Conservation (phyloP, 2,888 invertebrate species). For the Reticulitermes lucifugus region DNA sequence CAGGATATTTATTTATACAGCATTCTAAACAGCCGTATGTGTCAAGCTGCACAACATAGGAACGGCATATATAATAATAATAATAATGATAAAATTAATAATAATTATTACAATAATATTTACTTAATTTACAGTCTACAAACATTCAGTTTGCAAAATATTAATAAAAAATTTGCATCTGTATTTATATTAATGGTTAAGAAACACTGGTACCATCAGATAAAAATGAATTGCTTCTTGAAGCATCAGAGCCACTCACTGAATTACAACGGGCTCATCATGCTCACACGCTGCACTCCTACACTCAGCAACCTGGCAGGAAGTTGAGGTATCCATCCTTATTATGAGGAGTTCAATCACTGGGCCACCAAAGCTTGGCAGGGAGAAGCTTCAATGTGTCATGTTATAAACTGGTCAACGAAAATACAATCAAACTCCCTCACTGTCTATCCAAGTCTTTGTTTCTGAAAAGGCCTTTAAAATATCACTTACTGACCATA, state of each 20-base stretch:
- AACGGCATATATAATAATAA: slow-evolving; percentile 22
- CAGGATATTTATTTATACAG: slow-evolving; percentile 36
- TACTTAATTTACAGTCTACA: slow-evolving; percentile 38
- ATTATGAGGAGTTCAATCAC: neutral
- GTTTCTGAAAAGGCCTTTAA: slow-evolving; percentile 39
- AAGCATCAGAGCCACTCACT: neutral
- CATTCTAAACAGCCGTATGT: neutral
- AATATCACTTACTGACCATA: slow-evolving; percentile 42
- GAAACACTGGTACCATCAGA: slow-evolving; percentile 8
- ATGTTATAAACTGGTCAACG: no score
- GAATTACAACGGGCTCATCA: no score
- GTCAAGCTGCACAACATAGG: slow-evolving; percentile 33
- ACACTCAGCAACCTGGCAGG: slow-evolving; percentile 9
- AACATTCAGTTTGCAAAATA: slow-evolving; percentile 44
- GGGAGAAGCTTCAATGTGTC: no score
- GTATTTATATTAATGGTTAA: slow-evolving; percentile 6
- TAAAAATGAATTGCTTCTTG: neutral
- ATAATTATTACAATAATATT: slow-evolving; percentile 32
- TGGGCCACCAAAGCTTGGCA: no score
- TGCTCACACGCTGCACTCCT: neutral
- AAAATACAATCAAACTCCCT: no score
- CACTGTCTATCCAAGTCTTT: slow-evolving; percentile 8
- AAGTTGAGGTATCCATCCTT: slow-evolving; percentile 2
- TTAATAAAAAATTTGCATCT: slow-evolving; percentile 40
- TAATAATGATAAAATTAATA: neutral